Conservation (phyloP, 1,140 invertebrate species). For the Diorhabda sublineata region DNA sequence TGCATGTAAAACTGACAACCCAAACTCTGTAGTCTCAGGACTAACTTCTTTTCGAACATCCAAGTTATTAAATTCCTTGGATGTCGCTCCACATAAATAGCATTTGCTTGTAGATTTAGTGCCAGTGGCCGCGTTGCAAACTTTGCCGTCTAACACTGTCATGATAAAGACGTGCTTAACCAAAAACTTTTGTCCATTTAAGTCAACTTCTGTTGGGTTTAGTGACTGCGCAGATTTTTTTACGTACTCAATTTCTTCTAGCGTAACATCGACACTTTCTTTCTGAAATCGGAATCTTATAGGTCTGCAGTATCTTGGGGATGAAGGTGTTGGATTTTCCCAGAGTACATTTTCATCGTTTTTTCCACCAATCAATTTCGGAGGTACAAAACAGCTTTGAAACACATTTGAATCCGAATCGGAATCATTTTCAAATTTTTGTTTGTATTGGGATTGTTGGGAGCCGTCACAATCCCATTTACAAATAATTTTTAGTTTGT, state of each 20-base stretch:
- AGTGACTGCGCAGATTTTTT: background rate
- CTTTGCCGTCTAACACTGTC: background rate
- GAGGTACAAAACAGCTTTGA: conserved; percentile 38
- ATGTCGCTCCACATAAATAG: conserved; percentile 44
- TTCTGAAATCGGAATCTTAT: conserved; percentile 25
- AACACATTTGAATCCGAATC: conserved; percentile 36
- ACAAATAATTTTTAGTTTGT: conserved; percentile 32
- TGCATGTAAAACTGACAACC: background rate
- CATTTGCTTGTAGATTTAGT: conserved; percentile 44
- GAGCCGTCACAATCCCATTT: conserved; percentile 43
- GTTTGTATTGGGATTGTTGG: conserved; percentile 38
- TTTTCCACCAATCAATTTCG: conserved; percentile 33
- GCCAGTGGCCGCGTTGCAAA: conserved; percentile 38
- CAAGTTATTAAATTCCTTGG: conserved; percentile 45
- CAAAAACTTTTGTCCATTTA: background rate
- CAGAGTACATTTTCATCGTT: conserved; percentile 28
- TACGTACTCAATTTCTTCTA: background rate
- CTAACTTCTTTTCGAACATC: background rate
- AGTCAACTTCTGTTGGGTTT: background rate
- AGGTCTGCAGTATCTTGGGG: conserved; percentile 29
- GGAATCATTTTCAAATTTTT: conserved; percentile 36
- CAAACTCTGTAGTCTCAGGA: background rate
- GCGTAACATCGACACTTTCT: conserved; percentile 15
- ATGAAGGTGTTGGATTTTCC: conserved; percentile 30
- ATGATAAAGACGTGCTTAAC: background rate